phyloP scores from a whole-genome alignment of 2,113 vertebrate genomes.

The Nibea coibor region DNA sequence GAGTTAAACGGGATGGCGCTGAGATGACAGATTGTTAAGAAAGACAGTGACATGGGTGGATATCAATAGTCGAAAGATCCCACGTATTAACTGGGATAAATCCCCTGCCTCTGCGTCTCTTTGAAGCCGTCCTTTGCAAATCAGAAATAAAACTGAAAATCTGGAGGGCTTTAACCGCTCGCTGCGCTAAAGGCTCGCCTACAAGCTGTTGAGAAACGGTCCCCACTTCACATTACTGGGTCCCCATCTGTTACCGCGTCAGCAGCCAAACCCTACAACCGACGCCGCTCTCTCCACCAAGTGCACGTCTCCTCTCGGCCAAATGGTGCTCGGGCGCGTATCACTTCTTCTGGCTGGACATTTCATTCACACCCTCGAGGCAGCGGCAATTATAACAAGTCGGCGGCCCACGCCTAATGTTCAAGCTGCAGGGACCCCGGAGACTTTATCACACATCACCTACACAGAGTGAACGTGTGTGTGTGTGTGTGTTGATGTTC shows the following conservation, averaged over 20 bases:
- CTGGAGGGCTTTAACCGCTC: slow-evolving; percentile 63
- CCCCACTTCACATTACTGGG: slow-evolving; percentile 56
- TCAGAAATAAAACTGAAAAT: slow-evolving; percentile 67
- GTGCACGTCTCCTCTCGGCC: slow-evolving; percentile 17
- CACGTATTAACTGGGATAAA: slow-evolving; percentile 40
- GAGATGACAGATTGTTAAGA: slow-evolving; percentile 54
- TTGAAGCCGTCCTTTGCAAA: slow-evolving; percentile 30
- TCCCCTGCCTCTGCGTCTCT: slow-evolving; percentile 31
- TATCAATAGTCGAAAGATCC: slow-evolving; percentile 50
- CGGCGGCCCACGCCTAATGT: slow-evolving; percentile 35
- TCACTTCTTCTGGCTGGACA: slow-evolving; percentile 23
- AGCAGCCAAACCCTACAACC: slow-evolving; percentile 69
- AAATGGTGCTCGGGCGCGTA: slow-evolving; percentile 10
- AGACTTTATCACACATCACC: slow-evolving; percentile 34
- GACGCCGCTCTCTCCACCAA: not conserved
- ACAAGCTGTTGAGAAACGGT: slow-evolving; percentile 65
- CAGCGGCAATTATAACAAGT: slow-evolving; percentile 20
- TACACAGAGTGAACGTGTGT: slow-evolving; percentile 26
- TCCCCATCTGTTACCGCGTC: slow-evolving; percentile 67
- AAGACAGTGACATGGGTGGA: slow-evolving; percentile 10
- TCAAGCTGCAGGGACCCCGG: slow-evolving; percentile 45
- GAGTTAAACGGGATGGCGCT: not conserved
- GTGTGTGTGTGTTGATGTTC: not conserved
- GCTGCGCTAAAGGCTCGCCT: slow-evolving; percentile 53
- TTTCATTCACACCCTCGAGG: slow-evolving; percentile 61